These are phyloP conservation scores for Sesia apiformis DNA, from an alignment of 2,888 invertebrate genomes.

Conservation along the genomic window DNA sequence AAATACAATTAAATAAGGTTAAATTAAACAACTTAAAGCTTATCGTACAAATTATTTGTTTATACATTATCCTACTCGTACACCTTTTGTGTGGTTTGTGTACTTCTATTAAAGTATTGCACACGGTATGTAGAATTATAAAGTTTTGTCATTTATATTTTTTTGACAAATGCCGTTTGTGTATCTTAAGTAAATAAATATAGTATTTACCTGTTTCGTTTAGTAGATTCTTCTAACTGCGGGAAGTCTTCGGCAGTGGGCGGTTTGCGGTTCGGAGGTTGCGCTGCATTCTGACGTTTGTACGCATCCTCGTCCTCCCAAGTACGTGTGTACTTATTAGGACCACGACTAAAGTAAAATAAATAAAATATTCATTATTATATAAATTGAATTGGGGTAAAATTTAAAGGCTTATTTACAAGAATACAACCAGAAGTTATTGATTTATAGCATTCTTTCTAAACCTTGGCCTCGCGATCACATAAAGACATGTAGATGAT, in stretches of 20 bases:
- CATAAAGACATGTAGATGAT: too few relatives aligned
- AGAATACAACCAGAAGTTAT: too few relatives aligned
- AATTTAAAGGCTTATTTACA: too few relatives aligned
- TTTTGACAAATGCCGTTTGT: too few relatives aligned
- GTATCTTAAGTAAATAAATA: too few relatives aligned
- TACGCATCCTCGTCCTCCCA: constrained; percentile 97
- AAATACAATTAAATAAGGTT: too few relatives aligned
- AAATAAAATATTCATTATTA: too few relatives aligned
- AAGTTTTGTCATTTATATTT: not conserved
- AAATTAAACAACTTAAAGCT: too few relatives aligned
- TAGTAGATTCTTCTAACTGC: not conserved
- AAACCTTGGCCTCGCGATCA: too few relatives aligned
- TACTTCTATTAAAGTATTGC: not conserved
- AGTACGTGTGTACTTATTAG: constrained; percentile 92
- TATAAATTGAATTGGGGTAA: too few relatives aligned
- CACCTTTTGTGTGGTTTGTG: not conserved
- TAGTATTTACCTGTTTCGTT: not conserved
- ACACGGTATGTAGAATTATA: not conserved
- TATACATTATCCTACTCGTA: not conserved
- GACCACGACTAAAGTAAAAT: constrained; percentile 80
- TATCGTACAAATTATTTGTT: too few relatives aligned
- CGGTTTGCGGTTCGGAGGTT: constrained; percentile 33
- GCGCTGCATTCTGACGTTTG: constrained; percentile 67
- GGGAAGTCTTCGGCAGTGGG: constrained; percentile 75
- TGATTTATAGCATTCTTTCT: too few relatives aligned